phyloP scores from a whole-genome alignment of 2,888 invertebrate genomes.

The Eugnorisma glareosa region DNA sequence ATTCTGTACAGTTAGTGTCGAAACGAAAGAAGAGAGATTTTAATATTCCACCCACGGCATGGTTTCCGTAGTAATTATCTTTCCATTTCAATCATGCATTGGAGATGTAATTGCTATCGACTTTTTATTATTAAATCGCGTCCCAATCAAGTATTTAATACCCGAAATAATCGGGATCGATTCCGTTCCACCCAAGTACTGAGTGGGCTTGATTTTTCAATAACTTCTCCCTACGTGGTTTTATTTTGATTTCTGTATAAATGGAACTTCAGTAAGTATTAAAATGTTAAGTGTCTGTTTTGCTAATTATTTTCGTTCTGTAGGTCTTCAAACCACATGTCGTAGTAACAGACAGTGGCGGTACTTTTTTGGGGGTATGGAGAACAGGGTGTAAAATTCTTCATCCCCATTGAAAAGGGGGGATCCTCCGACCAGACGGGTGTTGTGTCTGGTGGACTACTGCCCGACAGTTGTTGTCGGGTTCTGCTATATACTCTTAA shows the following conservation, averaged over 20 bases:
- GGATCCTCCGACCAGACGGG: too few species aligned
- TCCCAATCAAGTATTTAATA: constrained; percentile 30
- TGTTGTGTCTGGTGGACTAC: too few species aligned
- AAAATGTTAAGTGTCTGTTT: not conserved
- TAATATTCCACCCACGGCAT: not conserved
- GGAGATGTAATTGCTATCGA: constrained; percentile 39
- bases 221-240: not conserved
- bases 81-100: constrained; percentile 27
- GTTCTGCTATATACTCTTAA: too few species aligned
- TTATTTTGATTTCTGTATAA: not conserved
- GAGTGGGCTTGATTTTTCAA: constrained; percentile 10
- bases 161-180: constrained; percentile 39
- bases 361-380: too few species aligned
- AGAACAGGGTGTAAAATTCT: too few species aligned
- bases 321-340: not conserved
- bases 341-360: not conserved
- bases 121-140: constrained; percentile 46
- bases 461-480: too few species aligned
- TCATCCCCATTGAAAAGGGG: too few species aligned
- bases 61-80: constrained; percentile 1
- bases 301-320: not conserved
- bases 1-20: not conserved
- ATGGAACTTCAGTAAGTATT: not conserved
- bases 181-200: constrained; percentile 7
- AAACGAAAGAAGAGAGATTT: not conserved